A percentile compares a stretch with the other conserved stretches of the same genome.
phyloP scores from a whole-genome alignment of 2,888 invertebrate species.

The Strigamia maritima region DNA sequence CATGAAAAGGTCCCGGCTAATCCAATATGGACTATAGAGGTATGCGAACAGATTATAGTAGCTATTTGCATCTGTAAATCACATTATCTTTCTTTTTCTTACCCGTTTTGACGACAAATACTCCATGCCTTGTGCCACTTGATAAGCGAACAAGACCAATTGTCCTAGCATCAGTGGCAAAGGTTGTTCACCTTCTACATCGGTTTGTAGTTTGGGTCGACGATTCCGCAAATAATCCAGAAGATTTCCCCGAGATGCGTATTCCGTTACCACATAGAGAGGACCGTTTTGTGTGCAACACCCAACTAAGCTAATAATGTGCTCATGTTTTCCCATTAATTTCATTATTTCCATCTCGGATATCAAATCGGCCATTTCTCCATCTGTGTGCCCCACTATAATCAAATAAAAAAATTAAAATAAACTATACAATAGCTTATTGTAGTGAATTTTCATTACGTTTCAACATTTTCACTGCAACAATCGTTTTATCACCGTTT shows the following conservation, averaged over 20 bases:
- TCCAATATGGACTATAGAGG: no score
- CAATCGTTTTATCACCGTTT: constrained; percentile 62
- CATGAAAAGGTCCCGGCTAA: no score
- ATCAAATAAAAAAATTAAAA: constrained; percentile 44
- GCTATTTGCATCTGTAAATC: not conserved
- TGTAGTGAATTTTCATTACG: constrained; percentile 57
- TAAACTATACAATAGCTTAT: not conserved
- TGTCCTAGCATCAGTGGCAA: constrained; percentile 83
- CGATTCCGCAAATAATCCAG: constrained; percentile 91
- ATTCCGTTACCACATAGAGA: constrained; percentile 57
- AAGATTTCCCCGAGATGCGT: constrained; percentile 73
- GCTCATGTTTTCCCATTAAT: constrained; percentile 84
- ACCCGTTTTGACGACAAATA: constrained; percentile 91
- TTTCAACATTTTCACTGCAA: constrained; percentile 98
- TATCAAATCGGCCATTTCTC: constrained; percentile 93
- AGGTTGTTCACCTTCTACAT: constrained; percentile 60
- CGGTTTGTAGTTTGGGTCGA: constrained; percentile 59
- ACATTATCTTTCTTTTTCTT: no score
- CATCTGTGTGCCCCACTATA: constrained; percentile 90
- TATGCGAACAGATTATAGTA: not conserved
- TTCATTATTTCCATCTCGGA: constrained; percentile 99
- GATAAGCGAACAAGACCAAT: constrained; percentile 92
- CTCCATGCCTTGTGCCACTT: constrained; percentile 97
- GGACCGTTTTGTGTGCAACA: constrained; percentile 90
- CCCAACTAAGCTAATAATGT: constrained; percentile 93